Evolutionary conservation across 2,797 vertebrate species (phyloP).

Genomic region (Lindbergichthys nudifrons): DNA sequence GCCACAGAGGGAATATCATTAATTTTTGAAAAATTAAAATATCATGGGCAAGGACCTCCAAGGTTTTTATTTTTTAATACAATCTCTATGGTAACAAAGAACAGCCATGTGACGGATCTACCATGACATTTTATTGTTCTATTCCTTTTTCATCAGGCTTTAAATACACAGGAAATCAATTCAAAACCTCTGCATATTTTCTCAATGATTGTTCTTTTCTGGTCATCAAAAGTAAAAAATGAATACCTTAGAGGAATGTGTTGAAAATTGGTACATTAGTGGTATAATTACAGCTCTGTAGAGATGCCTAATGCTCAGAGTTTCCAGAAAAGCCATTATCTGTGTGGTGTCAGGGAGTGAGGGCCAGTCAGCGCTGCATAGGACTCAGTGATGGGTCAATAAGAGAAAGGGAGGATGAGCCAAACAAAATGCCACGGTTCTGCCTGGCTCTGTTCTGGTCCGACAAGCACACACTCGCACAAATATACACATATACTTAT

Average conservation of each 20-base stretch:
- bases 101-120: slow-evolving; percentile 29
- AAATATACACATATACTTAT: slow-evolving; percentile 38
- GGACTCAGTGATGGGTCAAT: slow-evolving; percentile 58
- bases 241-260: slow-evolving; percentile 46
- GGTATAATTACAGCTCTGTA: slow-evolving; percentile 61
- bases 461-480: slow-evolving; percentile 15
- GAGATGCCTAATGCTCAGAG: slow-evolving; percentile 48
- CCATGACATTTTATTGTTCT: slow-evolving; percentile 30
- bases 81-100: slow-evolving; percentile 53
- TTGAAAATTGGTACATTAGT: slow-evolving; percentile 57
- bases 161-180: slow-evolving; percentile 32
- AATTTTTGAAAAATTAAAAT: slow-evolving; percentile 43
- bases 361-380: slow-evolving; percentile 30
- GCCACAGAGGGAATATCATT: slow-evolving; percentile 43
- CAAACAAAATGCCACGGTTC: slow-evolving; percentile 50
- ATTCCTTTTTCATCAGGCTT: slow-evolving; percentile 23
- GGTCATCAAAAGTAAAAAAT: slow-evolving; percentile 28
- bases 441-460: slow-evolving; percentile 31
- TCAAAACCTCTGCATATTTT: slow-evolving; percentile 18
- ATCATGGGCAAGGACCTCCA: slow-evolving; percentile 49
- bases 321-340: slow-evolving; percentile 73
- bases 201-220: slow-evolving; percentile 25
- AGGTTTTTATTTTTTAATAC: slow-evolving; percentile 38
- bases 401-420: slow-evolving; percentile 47
- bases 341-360: slow-evolving; percentile 39